Evolutionary conservation across 1,140 invertebrate species (phyloP).

Genomic region (Pollicipes pollicipes): DNA sequence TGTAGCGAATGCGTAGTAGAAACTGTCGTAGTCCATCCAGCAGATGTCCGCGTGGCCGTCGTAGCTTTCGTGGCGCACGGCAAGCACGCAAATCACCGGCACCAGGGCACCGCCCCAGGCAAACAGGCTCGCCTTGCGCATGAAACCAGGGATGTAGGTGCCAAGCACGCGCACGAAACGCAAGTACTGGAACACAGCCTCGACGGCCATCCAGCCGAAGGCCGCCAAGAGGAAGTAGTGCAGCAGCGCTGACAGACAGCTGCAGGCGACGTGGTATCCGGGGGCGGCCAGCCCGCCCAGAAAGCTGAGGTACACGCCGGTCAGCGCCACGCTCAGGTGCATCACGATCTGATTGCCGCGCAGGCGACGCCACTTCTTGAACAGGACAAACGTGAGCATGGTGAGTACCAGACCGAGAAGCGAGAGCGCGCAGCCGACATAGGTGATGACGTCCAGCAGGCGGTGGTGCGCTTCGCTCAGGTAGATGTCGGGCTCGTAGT

Average conservation of each 20-base stretch:
- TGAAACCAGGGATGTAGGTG: slow-evolving; percentile 28
- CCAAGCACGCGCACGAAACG: slow-evolving; percentile 32
- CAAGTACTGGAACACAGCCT: slow-evolving; percentile 30
- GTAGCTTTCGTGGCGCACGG: slow-evolving; percentile 18
- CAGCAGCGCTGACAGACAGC: slow-evolving; percentile 24
- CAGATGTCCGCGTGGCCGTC: slow-evolving; percentile 20
- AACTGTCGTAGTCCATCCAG: slow-evolving; percentile 28
- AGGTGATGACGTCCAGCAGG: slow-evolving; percentile 18
- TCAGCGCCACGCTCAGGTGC: slow-evolving; percentile 20
- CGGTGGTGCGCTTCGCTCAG: slow-evolving; percentile 10
- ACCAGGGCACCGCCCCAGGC: slow-evolving; percentile 27
- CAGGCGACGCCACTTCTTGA: slow-evolving; percentile 20
- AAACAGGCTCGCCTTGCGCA: slow-evolving; percentile 26
- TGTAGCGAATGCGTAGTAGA: slow-evolving; percentile 28
- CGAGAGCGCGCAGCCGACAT: slow-evolving; percentile 19
- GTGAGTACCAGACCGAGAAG: slow-evolving; percentile 19
- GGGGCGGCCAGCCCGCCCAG: slow-evolving; percentile 18
- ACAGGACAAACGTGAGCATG: slow-evolving; percentile 19
- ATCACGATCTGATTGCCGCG: slow-evolving; percentile 21
- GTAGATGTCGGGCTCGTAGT: slow-evolving; percentile 14
- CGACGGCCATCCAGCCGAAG: slow-evolving; percentile 34
- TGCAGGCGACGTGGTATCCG: slow-evolving; percentile 15
- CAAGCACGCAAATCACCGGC: slow-evolving; percentile 19
- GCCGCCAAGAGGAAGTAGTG: slow-evolving; percentile 31
- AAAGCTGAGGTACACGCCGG: slow-evolving; percentile 18